These are phyloP conservation scores for Crotalus helleri DNA, from an alignment of 2,113 vertebrate species.

Conservation along the genomic window DNA sequence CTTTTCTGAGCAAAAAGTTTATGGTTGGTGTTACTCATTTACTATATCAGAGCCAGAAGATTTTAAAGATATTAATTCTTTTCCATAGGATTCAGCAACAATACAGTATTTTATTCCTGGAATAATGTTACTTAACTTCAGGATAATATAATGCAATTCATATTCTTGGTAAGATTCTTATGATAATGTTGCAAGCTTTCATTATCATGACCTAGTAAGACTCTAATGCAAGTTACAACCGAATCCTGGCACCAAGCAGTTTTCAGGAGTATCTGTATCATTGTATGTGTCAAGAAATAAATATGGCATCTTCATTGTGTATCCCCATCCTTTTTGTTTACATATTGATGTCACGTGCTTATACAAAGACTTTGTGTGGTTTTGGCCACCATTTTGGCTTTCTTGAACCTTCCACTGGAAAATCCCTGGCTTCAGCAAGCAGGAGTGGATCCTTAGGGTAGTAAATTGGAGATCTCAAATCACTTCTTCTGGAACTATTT, in stretches of 20 bases:
- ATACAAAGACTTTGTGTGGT: too few relatives aligned
- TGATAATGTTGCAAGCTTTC: neutral
- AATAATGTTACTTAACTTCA: neutral
- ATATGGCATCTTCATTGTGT: neutral
- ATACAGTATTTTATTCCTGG: neutral
- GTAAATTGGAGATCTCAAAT: too few relatives aligned
- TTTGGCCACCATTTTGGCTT: too few relatives aligned
- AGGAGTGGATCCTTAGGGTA: too few relatives aligned
- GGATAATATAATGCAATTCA: neutral
- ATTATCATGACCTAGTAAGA: neutral
- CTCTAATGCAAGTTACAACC: neutral
- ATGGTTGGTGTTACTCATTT: neutral
- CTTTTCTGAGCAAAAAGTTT: neutral
- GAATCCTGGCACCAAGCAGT: too few relatives aligned
- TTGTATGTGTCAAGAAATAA: neutral
- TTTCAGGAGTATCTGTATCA: neutral
- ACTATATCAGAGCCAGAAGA: neutral
- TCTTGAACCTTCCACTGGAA: too few relatives aligned
- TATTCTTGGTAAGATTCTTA: neutral
- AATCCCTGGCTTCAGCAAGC: too few relatives aligned
- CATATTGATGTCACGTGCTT: neutral
- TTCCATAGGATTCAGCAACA: neutral
- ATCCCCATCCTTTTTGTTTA: neutral
- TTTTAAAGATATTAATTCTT: neutral
- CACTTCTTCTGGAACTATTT: too few relatives aligned